Percentiles rank a stretch among this genome's conserved stretches.
Conservation (phyloP, 2,797 vertebrate species). For the Sandelia bainsii region DNA sequence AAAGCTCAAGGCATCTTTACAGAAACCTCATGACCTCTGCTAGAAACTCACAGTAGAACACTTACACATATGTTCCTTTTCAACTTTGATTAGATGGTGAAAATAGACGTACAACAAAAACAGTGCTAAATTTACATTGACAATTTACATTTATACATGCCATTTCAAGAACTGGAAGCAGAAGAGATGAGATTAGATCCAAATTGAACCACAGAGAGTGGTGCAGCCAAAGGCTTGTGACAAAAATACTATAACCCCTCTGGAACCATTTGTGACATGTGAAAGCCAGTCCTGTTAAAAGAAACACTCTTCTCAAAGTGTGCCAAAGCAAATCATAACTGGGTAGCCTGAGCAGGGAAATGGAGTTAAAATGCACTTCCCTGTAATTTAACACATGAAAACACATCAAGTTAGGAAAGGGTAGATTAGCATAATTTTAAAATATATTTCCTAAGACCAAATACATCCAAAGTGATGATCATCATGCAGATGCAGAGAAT, state of each 20-base stretch:
- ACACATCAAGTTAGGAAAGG: conserved; percentile 26
- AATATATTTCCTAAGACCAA: conserved; percentile 49
- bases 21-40: conserved; percentile 17
- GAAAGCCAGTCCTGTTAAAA: conserved; percentile 30
- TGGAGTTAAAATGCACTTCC: conserved; percentile 43
- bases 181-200: conserved; percentile 49
- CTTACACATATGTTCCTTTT: conserved; percentile 12
- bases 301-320: conserved; percentile 9
- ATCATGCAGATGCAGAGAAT: conserved; percentile 43
- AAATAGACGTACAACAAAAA: conserved; percentile 45
- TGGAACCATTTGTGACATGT: conserved; percentile 49
- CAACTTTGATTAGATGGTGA: conserved; percentile 27
- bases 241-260: conserved; percentile 49
- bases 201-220: conserved; percentile 44
- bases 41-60: conserved; percentile 13
- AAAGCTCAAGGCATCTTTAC: not conserved
- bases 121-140: conserved; percentile 27
- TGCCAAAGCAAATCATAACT: conserved; percentile 62
- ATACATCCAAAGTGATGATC: conserved; percentile 15
- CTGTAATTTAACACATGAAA: conserved; percentile 45
- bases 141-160: conserved; percentile 33
- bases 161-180: conserved; percentile 44
- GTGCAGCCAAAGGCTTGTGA: conserved; percentile 52
- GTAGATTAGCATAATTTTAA: conserved; percentile 52
- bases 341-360: conserved; percentile 52